These are phyloP conservation scores for Lophotis ruficrista DNA, from an alignment of 2,113 vertebrate species.

Conservation along the genomic window DNA sequence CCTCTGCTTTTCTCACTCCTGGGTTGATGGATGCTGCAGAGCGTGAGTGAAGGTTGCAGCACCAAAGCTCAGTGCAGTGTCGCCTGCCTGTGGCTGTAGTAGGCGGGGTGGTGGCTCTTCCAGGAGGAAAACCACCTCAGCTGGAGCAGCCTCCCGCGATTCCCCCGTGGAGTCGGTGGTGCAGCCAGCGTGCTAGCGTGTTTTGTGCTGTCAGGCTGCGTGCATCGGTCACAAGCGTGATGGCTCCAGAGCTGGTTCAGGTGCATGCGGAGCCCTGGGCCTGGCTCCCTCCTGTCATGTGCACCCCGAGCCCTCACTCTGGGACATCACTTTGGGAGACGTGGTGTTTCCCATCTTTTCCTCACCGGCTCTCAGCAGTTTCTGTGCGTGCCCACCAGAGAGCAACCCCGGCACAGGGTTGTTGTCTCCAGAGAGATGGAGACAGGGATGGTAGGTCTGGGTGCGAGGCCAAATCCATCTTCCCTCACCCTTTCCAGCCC, in stretches of 20 bases:
- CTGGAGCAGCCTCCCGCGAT: not conserved
- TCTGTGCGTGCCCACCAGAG: conserved; percentile 49
- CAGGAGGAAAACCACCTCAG: not conserved
- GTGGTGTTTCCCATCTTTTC: not conserved
- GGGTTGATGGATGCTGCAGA: not conserved
- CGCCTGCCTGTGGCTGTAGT: not conserved
- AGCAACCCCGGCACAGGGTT: conserved; percentile 50
- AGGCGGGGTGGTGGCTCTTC: not conserved
- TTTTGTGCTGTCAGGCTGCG: not conserved
- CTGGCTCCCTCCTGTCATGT: not conserved
- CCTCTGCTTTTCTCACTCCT: not conserved
- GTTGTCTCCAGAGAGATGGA: conserved; percentile 1
- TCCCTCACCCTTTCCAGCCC: not conserved
- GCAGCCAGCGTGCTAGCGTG: not conserved
- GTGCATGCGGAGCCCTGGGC: not conserved
- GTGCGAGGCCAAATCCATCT: not conserved
- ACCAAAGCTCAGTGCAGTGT: rapidly evolving
- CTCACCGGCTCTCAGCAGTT: conserved; percentile 2
- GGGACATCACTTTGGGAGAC: not conserved
- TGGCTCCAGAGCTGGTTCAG: not conserved
- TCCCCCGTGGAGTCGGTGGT: rapidly evolving
- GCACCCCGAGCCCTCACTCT: rapidly evolving
- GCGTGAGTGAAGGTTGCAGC: rapidly evolving
- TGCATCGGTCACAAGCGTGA: no score
- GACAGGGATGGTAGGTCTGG: not conserved